Evolutionary conservation across 92 coral and sea anemone genomes (phyloP).

Genomic region (Micromussa lordhowensis): DNA sequence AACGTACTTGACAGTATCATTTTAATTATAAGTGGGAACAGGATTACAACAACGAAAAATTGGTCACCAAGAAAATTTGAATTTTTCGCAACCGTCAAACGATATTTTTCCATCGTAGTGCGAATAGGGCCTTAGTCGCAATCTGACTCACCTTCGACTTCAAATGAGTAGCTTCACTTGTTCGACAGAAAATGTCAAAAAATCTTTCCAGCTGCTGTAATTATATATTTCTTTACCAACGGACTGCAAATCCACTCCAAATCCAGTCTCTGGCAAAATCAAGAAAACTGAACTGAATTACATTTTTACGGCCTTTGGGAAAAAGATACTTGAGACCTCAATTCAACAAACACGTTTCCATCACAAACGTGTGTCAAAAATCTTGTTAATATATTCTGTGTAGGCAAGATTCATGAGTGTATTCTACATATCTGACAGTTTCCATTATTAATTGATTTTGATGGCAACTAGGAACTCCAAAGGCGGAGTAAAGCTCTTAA

Average conservation of each 20-base stretch:
- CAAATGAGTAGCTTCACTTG: neutral
- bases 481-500: neutral
- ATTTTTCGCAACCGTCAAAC: too few relatives aligned
- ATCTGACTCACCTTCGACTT: neutral
- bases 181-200: neutral
- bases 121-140: neutral
- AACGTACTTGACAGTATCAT: too few relatives aligned
- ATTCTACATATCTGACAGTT: neutral
- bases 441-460: slow-evolving; percentile 6
- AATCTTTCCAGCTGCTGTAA: neutral
- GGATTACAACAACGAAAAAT: too few relatives aligned
- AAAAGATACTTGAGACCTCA: neutral
- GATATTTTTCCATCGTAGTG: too few relatives aligned
- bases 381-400: neutral
- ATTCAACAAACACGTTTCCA: neutral
- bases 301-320: neutral
- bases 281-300: neutral
- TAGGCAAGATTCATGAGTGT: neutral
- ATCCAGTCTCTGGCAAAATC: neutral
- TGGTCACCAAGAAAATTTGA: too few relatives aligned
- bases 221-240: neutral
- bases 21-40: too few relatives aligned
- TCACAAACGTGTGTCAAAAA: neutral
- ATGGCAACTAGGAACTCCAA: neutral
- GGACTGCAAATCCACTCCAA: neutral